Percentiles rank a stretch among this genome's conserved stretches.
Conservation (phyloP, 2,113 vertebrate species). For the Xenopus laevis region DNA sequence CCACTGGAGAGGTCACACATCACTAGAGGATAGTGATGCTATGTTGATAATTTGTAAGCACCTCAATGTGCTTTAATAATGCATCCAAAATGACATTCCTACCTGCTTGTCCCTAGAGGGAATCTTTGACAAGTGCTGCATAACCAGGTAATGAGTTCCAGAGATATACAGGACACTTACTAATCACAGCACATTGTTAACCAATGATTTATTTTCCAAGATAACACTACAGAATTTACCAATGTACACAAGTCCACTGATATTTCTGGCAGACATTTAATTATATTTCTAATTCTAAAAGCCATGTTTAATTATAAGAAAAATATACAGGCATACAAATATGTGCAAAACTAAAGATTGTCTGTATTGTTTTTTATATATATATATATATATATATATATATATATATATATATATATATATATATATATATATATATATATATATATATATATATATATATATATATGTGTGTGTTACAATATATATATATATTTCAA, state of each 20-base stretch:
- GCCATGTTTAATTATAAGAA: slow-evolving; percentile 54
- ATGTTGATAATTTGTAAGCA: slow-evolving; percentile 64
- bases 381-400: slow-evolving; percentile 75
- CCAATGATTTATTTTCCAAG: slow-evolving; percentile 19
- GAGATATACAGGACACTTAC: slow-evolving; percentile 22
- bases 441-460: too few species aligned
- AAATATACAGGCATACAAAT: slow-evolving; percentile 39
- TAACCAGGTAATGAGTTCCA: slow-evolving; percentile 35
- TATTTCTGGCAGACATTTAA: slow-evolving; percentile 63
- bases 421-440: too few species aligned
- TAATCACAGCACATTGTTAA: slow-evolving; percentile 39
- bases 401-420: too few species aligned
- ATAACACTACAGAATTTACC: background rate
- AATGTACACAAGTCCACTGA: slow-evolving; percentile 3
- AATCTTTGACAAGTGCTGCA: slow-evolving; percentile 13
- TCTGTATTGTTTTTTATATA: slow-evolving; percentile 49
- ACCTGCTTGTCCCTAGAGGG: background rate
- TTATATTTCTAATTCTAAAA: slow-evolving; percentile 54
- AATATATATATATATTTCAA: too few species aligned
- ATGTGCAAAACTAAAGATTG: too few species aligned
- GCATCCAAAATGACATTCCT: slow-evolving; percentile 58
- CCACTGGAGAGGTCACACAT: slow-evolving; percentile 52
- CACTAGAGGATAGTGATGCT: slow-evolving; percentile 57
- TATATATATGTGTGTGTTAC: too few species aligned
- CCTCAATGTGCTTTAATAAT: slow-evolving; percentile 53